Base-by-base conservation (phyloP, 2,888 invertebrate genomes). In the Apamea anceps region DNA sequence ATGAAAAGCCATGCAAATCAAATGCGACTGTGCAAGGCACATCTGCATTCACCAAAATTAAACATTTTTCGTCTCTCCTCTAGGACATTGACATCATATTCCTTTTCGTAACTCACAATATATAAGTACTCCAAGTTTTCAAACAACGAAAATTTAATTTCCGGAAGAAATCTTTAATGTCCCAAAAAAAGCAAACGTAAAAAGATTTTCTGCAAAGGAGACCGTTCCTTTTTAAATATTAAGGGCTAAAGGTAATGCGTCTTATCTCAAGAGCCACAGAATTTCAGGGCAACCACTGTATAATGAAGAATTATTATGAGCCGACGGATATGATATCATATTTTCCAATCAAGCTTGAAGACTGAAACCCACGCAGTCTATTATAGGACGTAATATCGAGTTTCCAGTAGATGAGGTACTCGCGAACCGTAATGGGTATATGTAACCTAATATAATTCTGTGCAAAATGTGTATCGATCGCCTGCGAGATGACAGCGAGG, bases 381-480 rank as follows among this genome's bases (percentile, higher is more conserved):
- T 89, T 80, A 87, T 63, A 81, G 82, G 80, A 78, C 77, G 76
- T 78, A 80, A 89, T 87, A 89, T 86, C 80, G 67, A 83, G 88
- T 87, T 90, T 90, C 89, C 83, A 90, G 77, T 82, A 84, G 82
- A 88, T 68, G 79, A 81, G 75, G 80, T 78, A 89, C 77, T 73
- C 79, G 75, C 66, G 78, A 81, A 80, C 82, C 78, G 82, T 85
- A 72, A 81, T 75, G 75, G 75, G 60, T 74, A 78, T 79, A 74
- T 81, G 85, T 86, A 87, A 85, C 86, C 75, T 75, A 86, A 90
- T 90, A 89, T 86, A 88, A 87, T 87, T 83, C 86, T 86, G 85
- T 77, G 87, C 87, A 86, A 87, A 90, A 90, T 86, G 86, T 81
- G 80, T 91, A 91, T 91, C 87, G 91, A 89, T 87, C 86, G 89